Evolutionary conservation across 2,888 invertebrate genomes (phyloP).

Genomic region (Autographa gamma): DNA sequence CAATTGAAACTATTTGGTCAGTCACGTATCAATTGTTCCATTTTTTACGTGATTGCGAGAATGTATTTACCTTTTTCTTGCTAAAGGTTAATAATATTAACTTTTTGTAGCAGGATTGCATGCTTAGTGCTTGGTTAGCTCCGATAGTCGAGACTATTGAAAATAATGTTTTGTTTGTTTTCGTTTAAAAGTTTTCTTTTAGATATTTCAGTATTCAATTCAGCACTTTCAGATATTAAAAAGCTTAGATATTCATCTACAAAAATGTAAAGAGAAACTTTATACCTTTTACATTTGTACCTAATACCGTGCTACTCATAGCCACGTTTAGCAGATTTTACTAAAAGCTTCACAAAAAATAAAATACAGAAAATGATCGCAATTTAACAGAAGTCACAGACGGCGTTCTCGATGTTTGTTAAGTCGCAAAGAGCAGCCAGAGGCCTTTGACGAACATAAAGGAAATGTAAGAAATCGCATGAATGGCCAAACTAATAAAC

Average conservation of each 20-base stretch:
- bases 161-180: background rate
- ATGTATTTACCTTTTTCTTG: constrained; percentile 35
- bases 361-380: background rate
- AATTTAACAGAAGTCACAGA: background rate
- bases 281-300: background rate
- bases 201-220: background rate
- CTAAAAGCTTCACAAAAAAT: background rate
- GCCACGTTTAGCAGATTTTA: background rate
- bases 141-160: background rate
- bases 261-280: constrained; percentile 11
- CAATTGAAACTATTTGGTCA: constrained; percentile 60
- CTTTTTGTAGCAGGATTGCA: background rate
- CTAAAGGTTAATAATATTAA: constrained; percentile 7
- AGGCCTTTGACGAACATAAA: constrained; percentile 36
- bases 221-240: background rate
- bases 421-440: constrained; percentile 30
- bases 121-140: constrained; percentile 3
- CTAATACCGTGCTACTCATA: background rate
- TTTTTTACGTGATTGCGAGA: constrained; percentile 57
- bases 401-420: constrained; percentile 12
- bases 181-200: background rate
- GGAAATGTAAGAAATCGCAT: constrained; percentile 25
- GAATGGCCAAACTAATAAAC: constrained; percentile 42
- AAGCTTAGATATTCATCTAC: background rate
- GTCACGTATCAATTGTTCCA: constrained; percentile 53